Conservation (phyloP, 2,113 vertebrate genomes). For the Leucopsar rothschildi region DNA sequence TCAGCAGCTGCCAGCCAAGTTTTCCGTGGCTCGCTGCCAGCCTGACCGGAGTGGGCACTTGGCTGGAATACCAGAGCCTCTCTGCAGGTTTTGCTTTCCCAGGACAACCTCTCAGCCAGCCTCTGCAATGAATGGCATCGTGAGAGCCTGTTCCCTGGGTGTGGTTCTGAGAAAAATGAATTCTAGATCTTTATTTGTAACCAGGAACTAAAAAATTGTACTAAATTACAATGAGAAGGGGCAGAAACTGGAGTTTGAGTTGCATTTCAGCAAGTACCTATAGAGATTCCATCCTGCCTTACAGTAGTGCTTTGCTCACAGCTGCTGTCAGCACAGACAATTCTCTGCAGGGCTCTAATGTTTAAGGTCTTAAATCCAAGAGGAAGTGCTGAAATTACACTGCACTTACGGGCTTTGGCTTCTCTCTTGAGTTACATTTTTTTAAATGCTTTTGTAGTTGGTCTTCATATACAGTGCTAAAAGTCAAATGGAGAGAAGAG, state of each 20-base stretch:
- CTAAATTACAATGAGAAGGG: neutral
- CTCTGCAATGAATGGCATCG: neutral
- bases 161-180: fast-evolving
- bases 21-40: neutral
- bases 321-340: neutral
- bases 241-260: neutral
- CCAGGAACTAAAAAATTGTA: neutral
- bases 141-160: neutral
- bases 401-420: constrained; percentile 86
- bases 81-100: neutral
- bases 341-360: neutral
- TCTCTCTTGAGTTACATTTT: constrained; percentile 93
- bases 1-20: neutral
- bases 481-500: constrained; percentile 31
- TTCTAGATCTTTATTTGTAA: neutral
- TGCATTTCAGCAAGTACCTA: neutral
- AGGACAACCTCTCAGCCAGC: neutral
- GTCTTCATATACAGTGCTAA: constrained; percentile 90
- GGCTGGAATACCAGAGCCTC: neutral
- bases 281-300: neutral
- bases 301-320: neutral
- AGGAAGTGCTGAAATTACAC: neutral
- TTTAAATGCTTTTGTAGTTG: constrained; percentile 89
- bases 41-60: neutral
- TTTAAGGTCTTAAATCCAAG: neutral